Conservation (phyloP, 2,888 invertebrate species). For the Odontocerum albicorne region DNA sequence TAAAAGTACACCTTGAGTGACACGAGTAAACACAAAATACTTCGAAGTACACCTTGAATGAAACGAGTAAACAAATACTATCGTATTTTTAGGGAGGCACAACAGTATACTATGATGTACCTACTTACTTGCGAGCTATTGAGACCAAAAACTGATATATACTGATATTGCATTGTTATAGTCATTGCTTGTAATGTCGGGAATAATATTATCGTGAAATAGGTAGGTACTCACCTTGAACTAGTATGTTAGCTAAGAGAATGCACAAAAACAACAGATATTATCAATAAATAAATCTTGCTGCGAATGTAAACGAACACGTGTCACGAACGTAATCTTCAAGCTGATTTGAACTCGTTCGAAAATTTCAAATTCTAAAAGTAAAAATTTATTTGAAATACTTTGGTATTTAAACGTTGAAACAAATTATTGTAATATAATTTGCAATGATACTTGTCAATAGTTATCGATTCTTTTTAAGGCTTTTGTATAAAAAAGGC, state of each 20-base stretch:
- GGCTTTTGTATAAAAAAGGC: too few species aligned
- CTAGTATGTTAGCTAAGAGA: constrained; percentile 14
- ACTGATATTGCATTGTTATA: constrained; percentile 7
- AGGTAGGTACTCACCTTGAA: constrained; percentile 11
- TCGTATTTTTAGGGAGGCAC: neutral
- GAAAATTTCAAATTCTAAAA: too few species aligned
- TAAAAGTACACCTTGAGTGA: too few species aligned
- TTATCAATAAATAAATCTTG: constrained; percentile 15
- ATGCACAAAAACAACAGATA: constrained; percentile 12
- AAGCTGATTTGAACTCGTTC: too few species aligned
- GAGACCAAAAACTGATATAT: neutral
- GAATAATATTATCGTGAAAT: constrained; percentile 8
- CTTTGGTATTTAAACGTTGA: too few species aligned
- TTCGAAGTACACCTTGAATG: constrained; percentile 5
- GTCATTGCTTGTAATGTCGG: constrained; percentile 8
- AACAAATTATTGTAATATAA: too few species aligned
- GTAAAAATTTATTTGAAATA: too few species aligned
- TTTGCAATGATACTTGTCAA: too few species aligned
- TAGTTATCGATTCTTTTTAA: too few species aligned
- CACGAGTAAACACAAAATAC: too few species aligned
- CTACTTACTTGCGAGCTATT: neutral
- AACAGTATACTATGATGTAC: neutral
- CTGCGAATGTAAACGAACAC: too few species aligned
- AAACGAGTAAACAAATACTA: constrained; percentile 8
- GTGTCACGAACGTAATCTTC: too few species aligned